Conservation (phyloP, 2,113 vertebrate genomes). For the Urocitellus parryii region DNA sequence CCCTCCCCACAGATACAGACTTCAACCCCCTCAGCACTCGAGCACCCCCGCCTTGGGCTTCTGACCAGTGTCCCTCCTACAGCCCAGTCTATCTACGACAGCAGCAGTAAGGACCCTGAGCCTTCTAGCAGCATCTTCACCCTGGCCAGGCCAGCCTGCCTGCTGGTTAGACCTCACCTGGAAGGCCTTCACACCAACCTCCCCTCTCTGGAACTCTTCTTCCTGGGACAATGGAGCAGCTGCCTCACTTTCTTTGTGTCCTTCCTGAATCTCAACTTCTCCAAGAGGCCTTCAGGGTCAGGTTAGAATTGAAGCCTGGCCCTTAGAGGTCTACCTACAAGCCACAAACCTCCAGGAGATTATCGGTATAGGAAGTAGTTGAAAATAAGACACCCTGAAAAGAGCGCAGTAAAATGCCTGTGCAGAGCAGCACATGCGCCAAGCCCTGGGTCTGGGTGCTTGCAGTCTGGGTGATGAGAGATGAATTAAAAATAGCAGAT, state of each 20-base stretch:
- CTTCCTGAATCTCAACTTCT: neutral
- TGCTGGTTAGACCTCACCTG: neutral
- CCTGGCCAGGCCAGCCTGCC: neutral
- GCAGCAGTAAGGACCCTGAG: accelerated
- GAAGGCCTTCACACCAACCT: neutral
- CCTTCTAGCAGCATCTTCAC: neutral
- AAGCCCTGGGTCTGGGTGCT: neutral
- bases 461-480: neutral
- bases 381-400: neutral
- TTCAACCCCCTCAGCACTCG: neutral
- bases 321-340: neutral
- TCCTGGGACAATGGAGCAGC: neutral
- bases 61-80: neutral
- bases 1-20: neutral
- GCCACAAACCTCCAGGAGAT: neutral
- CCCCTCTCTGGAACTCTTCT: neutral
- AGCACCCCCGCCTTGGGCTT: neutral
- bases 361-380: neutral
- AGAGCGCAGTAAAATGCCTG: neutral
- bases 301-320: neutral
- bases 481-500: accelerated
- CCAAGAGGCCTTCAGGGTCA: neutral
- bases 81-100: too few relatives aligned
- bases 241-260: neutral
- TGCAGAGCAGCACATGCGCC: neutral